Evolutionary conservation across 2,888 invertebrate genomes (phyloP).

Genomic region (Troides helena): DNA sequence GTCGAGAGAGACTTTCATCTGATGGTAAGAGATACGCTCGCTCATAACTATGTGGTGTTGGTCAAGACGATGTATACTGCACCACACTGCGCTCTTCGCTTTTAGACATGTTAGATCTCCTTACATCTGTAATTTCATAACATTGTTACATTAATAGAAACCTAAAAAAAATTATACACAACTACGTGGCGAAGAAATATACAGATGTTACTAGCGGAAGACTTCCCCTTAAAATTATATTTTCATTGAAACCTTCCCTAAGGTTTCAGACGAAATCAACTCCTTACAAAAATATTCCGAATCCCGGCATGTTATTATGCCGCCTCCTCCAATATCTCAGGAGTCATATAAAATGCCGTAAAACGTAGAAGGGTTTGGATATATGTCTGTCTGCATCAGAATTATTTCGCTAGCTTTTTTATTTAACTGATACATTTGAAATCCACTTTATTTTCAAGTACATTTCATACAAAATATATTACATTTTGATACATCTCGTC

Average conservation of each 20-base stretch:
- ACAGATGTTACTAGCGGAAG: too few relatives aligned
- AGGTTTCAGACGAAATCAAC: neutral
- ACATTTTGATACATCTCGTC: neutral
- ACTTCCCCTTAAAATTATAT: neutral
- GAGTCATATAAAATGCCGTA: slow-evolving; percentile 8
- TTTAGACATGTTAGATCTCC: too few relatives aligned
- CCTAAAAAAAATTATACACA: too few relatives aligned
- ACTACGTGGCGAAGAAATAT: too few relatives aligned
- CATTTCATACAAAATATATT: neutral
- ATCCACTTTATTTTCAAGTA: neutral
- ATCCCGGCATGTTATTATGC: neutral
- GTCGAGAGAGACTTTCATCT: too few relatives aligned
- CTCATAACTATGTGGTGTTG: too few relatives aligned
- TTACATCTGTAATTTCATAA: too few relatives aligned
- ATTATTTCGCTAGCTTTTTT: neutral
- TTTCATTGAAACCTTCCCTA: neutral
- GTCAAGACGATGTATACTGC: too few relatives aligned
- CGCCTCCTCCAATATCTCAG: slow-evolving; percentile 11
- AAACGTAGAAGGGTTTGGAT: slow-evolving; percentile 1
- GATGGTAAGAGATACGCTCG: too few relatives aligned
- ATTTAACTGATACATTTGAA: neutral
- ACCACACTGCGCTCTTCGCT: too few relatives aligned
- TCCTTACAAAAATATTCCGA: slow-evolving; percentile 2
- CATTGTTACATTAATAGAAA: too few relatives aligned
- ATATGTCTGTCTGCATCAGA: neutral